phyloP scores from a whole-genome alignment of 2,888 invertebrate genomes.

The Drosophila nr. perissopoda region DNA sequence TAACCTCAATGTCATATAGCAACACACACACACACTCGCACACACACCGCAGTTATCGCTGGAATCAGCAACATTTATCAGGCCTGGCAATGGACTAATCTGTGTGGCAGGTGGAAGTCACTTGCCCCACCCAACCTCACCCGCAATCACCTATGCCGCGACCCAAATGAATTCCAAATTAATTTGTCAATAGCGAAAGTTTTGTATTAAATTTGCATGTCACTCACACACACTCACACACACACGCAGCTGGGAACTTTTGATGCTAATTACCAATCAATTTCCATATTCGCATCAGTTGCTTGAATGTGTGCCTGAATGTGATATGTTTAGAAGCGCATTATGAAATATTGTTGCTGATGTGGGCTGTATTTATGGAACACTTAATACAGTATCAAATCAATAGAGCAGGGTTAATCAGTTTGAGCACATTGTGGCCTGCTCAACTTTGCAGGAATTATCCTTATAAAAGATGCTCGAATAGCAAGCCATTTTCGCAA shows the following conservation, averaged over 20 bases:
- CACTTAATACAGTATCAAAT: conserved; percentile 40
- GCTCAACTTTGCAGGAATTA: conserved; percentile 27
- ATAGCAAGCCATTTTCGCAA: conserved; percentile 48
- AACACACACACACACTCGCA: neutral
- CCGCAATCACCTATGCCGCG: conserved; percentile 39
- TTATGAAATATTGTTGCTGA: conserved; percentile 54
- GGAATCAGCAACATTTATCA: conserved; percentile 68
- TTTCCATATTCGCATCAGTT: conserved; percentile 57
- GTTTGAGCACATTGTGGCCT: conserved; percentile 24
- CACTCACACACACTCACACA: conserved; percentile 28
- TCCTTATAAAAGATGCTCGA: conserved; percentile 10
- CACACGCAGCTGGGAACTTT: conserved; percentile 7
- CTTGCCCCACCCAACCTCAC: neutral
- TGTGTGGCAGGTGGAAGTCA: conserved; percentile 49
- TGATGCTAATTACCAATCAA: conserved; percentile 76
- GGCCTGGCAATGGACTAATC: conserved; percentile 60
- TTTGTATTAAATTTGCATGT: conserved; percentile 75
- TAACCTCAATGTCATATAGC: conserved; percentile 45
- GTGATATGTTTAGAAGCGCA: conserved; percentile 50
- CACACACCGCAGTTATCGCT: conserved; percentile 25
- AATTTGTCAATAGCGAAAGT: conserved; percentile 73
- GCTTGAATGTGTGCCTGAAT: conserved; percentile 23
- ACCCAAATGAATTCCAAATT: conserved; percentile 73
- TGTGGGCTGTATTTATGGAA: conserved; percentile 28
- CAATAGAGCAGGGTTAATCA: conserved; percentile 47